These are phyloP conservation scores for Conopomorpha cramerella DNA, from an alignment of 1,140 invertebrate genomes.

Conservation along the genomic window DNA sequence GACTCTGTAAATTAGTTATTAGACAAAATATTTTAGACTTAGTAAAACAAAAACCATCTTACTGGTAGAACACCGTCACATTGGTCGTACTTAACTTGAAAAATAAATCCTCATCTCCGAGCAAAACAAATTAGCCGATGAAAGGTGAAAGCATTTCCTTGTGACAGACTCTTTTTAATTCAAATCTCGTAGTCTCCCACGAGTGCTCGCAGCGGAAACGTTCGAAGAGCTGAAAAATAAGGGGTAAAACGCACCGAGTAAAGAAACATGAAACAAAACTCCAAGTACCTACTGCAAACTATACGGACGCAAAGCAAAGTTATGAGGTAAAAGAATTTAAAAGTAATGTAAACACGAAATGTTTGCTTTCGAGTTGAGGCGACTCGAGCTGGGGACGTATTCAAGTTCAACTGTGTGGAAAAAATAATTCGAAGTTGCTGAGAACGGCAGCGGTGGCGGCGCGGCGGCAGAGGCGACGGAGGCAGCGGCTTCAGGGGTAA, in stretches of 20 bases:
- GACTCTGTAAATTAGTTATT: neutral
- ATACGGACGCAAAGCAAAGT: constrained; percentile 27
- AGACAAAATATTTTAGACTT: too few species aligned
- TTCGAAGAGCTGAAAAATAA: too few species aligned
- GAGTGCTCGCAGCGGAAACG: too few species aligned
- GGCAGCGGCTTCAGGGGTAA: neutral
- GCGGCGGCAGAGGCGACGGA: neutral
- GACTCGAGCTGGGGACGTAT: constrained; percentile 47
- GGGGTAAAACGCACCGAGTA: too few species aligned
- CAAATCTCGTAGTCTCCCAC: too few species aligned
- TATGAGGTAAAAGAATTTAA: constrained; percentile 49
- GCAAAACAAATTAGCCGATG: too few species aligned
- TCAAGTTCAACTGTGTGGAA: constrained; percentile 52
- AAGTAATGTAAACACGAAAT: constrained; percentile 55
- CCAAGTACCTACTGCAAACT: constrained; percentile 34
- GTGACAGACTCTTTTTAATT: too few species aligned
- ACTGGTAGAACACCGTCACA: too few species aligned
- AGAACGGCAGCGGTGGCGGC: constrained; percentile 19
- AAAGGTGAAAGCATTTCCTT: too few species aligned
- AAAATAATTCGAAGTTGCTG: constrained; percentile 47
- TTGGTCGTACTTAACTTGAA: too few species aligned
- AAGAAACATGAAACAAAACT: constrained; percentile 35
- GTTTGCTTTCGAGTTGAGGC: constrained; percentile 50
- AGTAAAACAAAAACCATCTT: too few species aligned
- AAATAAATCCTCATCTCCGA: too few species aligned